Evolutionary conservation across 2,888 invertebrate species (phyloP).

Genomic region (Sminthurinus aureus): DNA sequence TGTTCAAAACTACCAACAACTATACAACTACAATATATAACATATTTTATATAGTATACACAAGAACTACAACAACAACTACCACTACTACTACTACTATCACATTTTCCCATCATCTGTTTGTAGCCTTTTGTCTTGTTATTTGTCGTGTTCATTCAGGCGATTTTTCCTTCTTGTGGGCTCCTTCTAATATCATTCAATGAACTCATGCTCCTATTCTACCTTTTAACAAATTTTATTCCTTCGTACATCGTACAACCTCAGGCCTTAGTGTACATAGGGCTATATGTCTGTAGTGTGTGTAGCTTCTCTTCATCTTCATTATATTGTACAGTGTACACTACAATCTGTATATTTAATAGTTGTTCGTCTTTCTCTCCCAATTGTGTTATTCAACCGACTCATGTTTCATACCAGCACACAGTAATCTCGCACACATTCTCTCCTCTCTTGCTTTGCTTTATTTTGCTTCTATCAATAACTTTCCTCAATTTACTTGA

Average conservation of each 20-base stretch:
- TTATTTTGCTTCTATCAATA: neutral
- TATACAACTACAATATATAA: neutral
- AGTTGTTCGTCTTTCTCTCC: too few species aligned
- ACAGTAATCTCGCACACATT: constrained; percentile 18
- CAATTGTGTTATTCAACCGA: neutral
- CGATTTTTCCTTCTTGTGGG: constrained; percentile 51
- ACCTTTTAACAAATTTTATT: constrained; percentile 47
- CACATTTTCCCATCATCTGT: constrained; percentile 48
- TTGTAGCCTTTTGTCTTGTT: constrained; percentile 49
- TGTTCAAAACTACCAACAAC: constrained; percentile 36
- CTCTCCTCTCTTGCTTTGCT: neutral
- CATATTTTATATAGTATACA: too few species aligned
- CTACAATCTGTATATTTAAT: too few species aligned
- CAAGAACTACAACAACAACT: neutral
- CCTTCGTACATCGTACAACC: constrained; percentile 22
- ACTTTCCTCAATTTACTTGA: constrained; percentile 19
- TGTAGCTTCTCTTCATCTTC: constrained; percentile 5
- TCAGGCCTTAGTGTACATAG: constrained; percentile 12
- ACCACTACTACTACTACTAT: constrained; percentile 36
- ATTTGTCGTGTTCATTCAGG: constrained; percentile 52
- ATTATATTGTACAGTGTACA: neutral
- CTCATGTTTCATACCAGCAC: constrained; percentile 32
- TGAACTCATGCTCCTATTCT: constrained; percentile 48
- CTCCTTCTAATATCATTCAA: constrained; percentile 42
- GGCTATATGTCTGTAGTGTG: neutral